These are phyloP conservation scores for Cantharis nigra DNA, from an alignment of 2,888 invertebrate genomes.

Conservation along the genomic window DNA sequence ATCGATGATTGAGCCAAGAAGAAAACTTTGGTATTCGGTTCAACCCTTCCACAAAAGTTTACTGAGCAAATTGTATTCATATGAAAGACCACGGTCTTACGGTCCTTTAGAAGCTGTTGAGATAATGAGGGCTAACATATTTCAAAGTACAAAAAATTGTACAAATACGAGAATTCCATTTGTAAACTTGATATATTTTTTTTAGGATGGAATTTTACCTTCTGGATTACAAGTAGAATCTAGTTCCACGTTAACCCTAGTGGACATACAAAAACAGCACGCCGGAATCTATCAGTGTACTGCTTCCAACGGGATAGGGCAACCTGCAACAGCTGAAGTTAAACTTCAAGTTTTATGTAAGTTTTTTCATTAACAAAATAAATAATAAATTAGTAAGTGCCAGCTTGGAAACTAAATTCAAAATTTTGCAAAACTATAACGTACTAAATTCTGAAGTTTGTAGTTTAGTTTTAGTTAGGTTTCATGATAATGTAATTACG, in stretches of 20 bases:
- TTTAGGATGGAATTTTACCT: constrained; percentile 53
- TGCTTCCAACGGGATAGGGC: constrained; percentile 58
- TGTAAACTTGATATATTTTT: constrained; percentile 9
- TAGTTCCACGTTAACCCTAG: constrained; percentile 53
- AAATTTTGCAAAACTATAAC: background rate
- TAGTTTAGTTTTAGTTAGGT: background rate
- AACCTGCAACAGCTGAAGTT: constrained; percentile 54
- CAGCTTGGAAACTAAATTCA: background rate
- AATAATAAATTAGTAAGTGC: background rate
- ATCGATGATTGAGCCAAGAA: background rate
- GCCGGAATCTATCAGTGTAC: constrained; percentile 59
- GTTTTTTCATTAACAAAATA: constrained; percentile 29
- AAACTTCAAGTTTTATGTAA: constrained; percentile 55
- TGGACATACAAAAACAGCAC: constrained; percentile 54
- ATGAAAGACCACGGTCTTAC: background rate
- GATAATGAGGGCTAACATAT: background rate
- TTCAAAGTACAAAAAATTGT: background rate
- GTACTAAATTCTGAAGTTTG: background rate
- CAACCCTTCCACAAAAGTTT: background rate
- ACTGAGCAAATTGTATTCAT: background rate
- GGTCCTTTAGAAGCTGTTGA: background rate
- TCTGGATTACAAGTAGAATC: constrained; percentile 54
- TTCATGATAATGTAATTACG: background rate
- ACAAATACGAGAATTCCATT: background rate
- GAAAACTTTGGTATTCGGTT: background rate